Evolutionary conservation across 2,888 invertebrate genomes (phyloP), one percentile per base, ranked within the genome.

Genomic region (Lasioglossum morio): DNA sequence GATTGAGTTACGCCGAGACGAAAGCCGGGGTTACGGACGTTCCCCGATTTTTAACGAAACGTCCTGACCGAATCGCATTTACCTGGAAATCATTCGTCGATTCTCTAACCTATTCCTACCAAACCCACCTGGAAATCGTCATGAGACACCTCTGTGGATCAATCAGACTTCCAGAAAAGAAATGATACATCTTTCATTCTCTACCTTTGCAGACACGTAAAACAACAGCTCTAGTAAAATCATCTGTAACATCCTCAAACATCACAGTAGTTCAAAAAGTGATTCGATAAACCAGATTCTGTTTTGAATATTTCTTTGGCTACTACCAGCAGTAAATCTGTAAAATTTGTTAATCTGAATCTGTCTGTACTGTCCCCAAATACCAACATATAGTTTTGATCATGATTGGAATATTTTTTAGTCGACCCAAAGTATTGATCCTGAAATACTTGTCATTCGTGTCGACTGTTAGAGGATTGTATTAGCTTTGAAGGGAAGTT

Each of bases 1-100:
- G 90, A 91, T 92, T 91, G 91, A 92, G 91, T 92, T 92, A 92
- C 86, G 87, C 80, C 83, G 82, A 84, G 85, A 75, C 87, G 85
- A 82, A 80, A 78, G 70, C 81, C 48, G 88, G 88, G 88, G 87
- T 87, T 83, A 79, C 37, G 81, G 83, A 89, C 84, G 88, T 87
- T 88, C 76, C 43, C 86, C 87, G 89, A 91, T 91, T 91, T 88
- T 85, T 87, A 90, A 92, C 88, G 87, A 27, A 63, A 77, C 63
- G 66, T 34, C 43, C 66, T 27, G 30, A 19, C 48, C 40, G 83
- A 72, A 57, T 77, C 73, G 40, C 43, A 4, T 53, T n/a, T 53
- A n/a, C 53, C 53, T n/a, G 53, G 53, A n/a, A 53, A n/a, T 53
- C 23, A 8, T 10, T n/a, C 23, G 53, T 2, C 53, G 53, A 53